Evolutionary conservation across 2,888 invertebrate genomes (phyloP), one percentile per base, ranked within the genome.

Genomic region (Allolobophora icterica): DNA sequence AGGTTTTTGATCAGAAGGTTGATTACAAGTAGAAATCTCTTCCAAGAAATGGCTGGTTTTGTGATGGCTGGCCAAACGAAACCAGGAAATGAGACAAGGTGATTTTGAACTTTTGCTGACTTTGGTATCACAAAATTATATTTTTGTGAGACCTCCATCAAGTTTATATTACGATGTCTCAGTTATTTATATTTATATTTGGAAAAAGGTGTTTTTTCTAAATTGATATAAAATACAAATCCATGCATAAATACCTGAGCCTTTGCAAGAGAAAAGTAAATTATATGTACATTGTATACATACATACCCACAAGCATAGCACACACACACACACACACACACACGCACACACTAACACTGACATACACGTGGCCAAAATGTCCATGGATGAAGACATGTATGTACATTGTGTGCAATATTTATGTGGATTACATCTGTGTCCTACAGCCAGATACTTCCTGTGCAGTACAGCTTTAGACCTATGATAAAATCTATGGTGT

Each of bases 1-100:
- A 87, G 87, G 87, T 87, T 87, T 87, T 87, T 34, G 87, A 87
- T 87, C 19, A 87, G 87, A 87, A 87, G 87, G 38, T 38, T 38
- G 87, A 87, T 19, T 87, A 87, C 34, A 87, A 87, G 87, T 87
- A 38, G 38, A 33, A 87, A 87, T 17, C 87, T 38, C 35, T 38
- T 34, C 33, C 33, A 34, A 19, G 38, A 87, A 24, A 8, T 15
- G 24, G 17, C n/a, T n/a, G 71, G 71, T 71, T 71, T 71, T n/a
- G n/a, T 71, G 71, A n/a, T 71, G 71, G 71, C 71, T 71, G 71
- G 71, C 71, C 30, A 71, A 71, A 11, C n/a, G n/a, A 71, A 71
- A 71, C 71, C 30, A 71, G 71, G 30, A n/a, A 71, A 71, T n/a
- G 30, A 71, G 71, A n/a, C 8, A 13, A 71, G 71, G 71, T 71